These are phyloP conservation scores for Ormia ochracea DNA, from an alignment of 2,888 invertebrate species.

Conservation along the genomic window DNA sequence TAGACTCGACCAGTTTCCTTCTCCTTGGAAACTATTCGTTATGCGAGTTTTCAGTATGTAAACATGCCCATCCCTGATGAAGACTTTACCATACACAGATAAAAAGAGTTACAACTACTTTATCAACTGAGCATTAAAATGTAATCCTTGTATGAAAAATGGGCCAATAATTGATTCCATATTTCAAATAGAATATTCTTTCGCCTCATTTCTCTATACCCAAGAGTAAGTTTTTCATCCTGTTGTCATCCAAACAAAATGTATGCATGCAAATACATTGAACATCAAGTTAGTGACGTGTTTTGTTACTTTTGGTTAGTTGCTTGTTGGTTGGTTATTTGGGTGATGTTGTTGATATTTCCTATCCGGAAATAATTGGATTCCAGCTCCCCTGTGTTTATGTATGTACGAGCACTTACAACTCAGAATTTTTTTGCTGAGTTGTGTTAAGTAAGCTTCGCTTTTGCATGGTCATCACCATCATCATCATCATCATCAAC, in stretches of 20 bases:
- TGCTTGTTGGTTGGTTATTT: conserved; percentile 21
- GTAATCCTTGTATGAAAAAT: conserved; percentile 3
- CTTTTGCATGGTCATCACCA: conserved; percentile 29
- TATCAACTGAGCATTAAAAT: background rate
- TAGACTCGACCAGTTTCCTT: too few relatives aligned
- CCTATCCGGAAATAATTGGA: conserved; percentile 60
- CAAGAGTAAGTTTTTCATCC: too few relatives aligned
- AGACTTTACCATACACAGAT: background rate
- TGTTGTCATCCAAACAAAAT: conserved; percentile 28
- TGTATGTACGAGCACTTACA: background rate
- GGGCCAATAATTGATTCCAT: conserved; percentile 44
- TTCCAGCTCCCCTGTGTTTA: conserved; percentile 45
- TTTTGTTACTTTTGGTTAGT: conserved; percentile 15
- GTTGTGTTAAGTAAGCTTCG: conserved; percentile 25
- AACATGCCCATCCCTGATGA: background rate
- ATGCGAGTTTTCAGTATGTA: background rate
- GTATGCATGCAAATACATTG: conserved; percentile 60
- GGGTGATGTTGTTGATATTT: conserved; percentile 18
- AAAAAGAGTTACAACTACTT: background rate
- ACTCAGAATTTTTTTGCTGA: background rate
- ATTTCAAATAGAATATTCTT: conserved; percentile 25
- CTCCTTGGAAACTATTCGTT: too few relatives aligned
- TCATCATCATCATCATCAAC: background rate
- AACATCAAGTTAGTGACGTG: conserved; percentile 50
- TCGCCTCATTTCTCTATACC: too few relatives aligned